These are phyloP conservation scores for Euwallacea similis DNA, from an alignment of 1,140 invertebrate species.

Conservation along the genomic window DNA sequence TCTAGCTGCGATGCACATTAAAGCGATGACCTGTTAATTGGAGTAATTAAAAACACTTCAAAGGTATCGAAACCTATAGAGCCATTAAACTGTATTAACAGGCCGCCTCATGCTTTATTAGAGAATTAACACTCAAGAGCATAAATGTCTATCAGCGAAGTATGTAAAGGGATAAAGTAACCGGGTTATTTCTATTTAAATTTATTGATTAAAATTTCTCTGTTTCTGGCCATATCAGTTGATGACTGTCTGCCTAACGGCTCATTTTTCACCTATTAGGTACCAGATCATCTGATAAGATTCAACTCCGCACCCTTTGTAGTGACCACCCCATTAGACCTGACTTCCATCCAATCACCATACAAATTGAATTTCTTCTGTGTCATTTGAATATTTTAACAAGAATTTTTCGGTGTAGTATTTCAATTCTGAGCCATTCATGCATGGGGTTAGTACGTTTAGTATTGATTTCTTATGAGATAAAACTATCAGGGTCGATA, in stretches of 20 bases:
- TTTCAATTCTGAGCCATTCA: background rate
- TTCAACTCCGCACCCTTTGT: slow-evolving; percentile 25
- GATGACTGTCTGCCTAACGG: slow-evolving; percentile 14
- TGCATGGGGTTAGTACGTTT: no score
- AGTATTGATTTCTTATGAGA: no score
- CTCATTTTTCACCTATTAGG: slow-evolving; percentile 26
- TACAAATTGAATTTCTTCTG: slow-evolving; percentile 28
- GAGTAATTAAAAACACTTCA: slow-evolving; percentile 19
- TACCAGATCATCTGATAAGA: slow-evolving; percentile 25
- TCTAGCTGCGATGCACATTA: no score
- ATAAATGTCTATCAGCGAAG: no score
- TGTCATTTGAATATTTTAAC: slow-evolving; percentile 19
- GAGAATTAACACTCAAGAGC: no score
- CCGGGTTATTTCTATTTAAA: slow-evolving; percentile 24
- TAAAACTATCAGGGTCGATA: no score
- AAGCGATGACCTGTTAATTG: slow-evolving; percentile 22
- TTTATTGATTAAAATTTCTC: slow-evolving; percentile 17
- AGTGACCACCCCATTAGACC: slow-evolving; percentile 22
- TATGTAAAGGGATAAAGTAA: no score
- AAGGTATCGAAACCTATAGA: slow-evolving; percentile 4
- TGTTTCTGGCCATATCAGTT: slow-evolving; percentile 17
- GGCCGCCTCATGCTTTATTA: background rate
- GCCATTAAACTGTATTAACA: slow-evolving; percentile 1
- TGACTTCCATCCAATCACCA: slow-evolving; percentile 24
- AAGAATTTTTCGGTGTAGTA: slow-evolving; percentile 15